Base-by-base conservation (phyloP, 2,113 vertebrate species). In the Parus major region DNA sequence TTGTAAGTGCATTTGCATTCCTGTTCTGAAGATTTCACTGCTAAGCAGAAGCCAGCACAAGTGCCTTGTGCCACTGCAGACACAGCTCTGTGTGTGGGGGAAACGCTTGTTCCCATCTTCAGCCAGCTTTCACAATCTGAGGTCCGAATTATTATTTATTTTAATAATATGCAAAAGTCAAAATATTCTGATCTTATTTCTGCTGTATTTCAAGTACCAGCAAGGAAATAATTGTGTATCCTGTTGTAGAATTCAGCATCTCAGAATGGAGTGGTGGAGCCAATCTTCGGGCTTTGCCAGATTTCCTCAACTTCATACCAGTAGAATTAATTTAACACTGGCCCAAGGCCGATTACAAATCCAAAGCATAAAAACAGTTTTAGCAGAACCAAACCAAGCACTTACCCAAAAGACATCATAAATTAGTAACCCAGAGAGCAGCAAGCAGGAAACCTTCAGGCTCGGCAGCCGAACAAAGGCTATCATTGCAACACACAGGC, bases 381-480 rank as follows among this genome's bases (percentile, higher is more conserved):
- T 36, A 59, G 91, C 52, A 88, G 23, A 92, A 50, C 59, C 65
- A 84, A 93, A 90, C 12, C 61, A 66, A 93, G 77, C 68, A 97
- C 99, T 98, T 98, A 99, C 99, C 99, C 99, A 99, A 96, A 99
- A 99, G 72, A 99, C 99, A 93, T 99, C 99, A 88, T 99, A 99
- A 97, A 99, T 99, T 95, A 99, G 99, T 83, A 99, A 98, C 90
- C 99, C 99, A 36, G 99, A 99, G 96, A 99, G 98, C 59, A 99
- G 98, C 98, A 99, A 98, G 97, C 99, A 99, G 83, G 99, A 99
- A 91, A 99, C 99, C 98, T 99, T 99, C 95, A 99, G 99, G 98
- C 99, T 99, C 53, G 99, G 99, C 91, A 99, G 98, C 82, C 99
- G 99, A 95, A 99, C 99, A 23, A 99, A 99, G 96, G 99, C 99